Percentiles rank a stretch among this genome's conserved stretches.
Evolutionary conservation across 35 echinoderm and acorn worm species (phyloP).

Genomic region (Ptychodera flava): DNA sequence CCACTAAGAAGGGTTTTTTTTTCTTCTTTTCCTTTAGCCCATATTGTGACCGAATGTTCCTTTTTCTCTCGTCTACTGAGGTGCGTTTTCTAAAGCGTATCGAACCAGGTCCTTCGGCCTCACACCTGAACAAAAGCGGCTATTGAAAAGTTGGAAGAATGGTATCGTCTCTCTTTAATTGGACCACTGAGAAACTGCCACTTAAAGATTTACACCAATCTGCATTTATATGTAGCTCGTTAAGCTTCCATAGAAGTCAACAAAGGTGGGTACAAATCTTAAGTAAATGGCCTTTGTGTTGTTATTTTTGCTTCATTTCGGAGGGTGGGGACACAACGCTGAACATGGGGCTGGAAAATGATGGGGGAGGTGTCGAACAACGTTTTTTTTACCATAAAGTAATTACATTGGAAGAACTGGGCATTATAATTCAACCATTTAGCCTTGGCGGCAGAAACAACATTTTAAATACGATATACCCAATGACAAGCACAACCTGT

Average conservation of each 20-base stretch:
- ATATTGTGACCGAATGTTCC: neutral
- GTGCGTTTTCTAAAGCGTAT: neutral
- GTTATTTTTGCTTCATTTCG: neutral
- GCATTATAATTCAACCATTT: neutral
- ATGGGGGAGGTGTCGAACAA: neutral
- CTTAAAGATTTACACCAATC: neutral
- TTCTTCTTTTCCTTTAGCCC: neutral
- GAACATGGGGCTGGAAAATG: neutral
- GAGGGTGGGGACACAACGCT: neutral
- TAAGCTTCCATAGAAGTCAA: neutral
- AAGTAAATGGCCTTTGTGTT: neutral
- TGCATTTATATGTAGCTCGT: neutral
- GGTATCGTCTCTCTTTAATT: neutral
- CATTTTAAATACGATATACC: neutral
- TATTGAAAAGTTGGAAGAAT: neutral
- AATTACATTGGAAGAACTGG: no score
- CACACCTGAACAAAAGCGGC: neutral
- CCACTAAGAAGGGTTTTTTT: no score
- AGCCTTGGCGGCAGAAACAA: neutral
- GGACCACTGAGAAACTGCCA: neutral
- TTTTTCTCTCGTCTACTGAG: neutral
- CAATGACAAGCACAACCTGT: no score
- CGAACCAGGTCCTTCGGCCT: neutral
- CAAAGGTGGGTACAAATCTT: neutral
- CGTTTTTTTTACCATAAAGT: no score